A percentile compares a stretch with the other conserved stretches of the same genome.
phyloP scores from a whole-genome alignment of 2,113 vertebrate species.

The Scartelaos histophorus region DNA sequence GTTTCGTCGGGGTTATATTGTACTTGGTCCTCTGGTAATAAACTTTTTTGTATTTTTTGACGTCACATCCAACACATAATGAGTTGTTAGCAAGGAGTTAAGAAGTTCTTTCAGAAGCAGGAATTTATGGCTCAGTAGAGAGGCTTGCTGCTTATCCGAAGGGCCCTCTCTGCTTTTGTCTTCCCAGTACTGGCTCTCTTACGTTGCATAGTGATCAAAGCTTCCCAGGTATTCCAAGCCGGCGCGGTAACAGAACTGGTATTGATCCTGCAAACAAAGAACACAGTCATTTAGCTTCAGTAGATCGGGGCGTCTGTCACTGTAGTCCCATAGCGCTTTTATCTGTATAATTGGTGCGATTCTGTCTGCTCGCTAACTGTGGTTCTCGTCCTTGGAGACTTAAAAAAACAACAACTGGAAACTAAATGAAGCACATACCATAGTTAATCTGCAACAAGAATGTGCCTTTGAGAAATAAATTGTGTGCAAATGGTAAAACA shows the following conservation, averaged over 20 bases:
- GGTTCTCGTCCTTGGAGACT: neutral
- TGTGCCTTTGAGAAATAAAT: neutral
- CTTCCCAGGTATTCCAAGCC: slow-evolving; percentile 99
- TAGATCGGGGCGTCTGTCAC: neutral
- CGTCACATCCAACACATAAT: slow-evolving; percentile 90
- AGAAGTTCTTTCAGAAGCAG: slow-evolving; percentile 98
- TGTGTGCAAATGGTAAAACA: neutral
- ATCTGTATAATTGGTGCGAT: neutral
- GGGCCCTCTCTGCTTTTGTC: slow-evolving; percentile 84
- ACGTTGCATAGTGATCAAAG: slow-evolving; percentile 99
- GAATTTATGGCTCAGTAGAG: slow-evolving; percentile 99
- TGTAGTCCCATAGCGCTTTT: slow-evolving; percentile 4
- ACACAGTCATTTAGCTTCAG: slow-evolving; percentile 31
- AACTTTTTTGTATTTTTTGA: slow-evolving; percentile 73
- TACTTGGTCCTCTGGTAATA: slow-evolving; percentile 94
- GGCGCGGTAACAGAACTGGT: slow-evolving; percentile 98
- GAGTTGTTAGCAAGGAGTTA: slow-evolving; percentile 96
- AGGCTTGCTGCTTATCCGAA: slow-evolving; percentile 89
- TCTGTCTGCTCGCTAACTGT: neutral
- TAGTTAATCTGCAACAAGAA: neutral
- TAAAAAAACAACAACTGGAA: neutral
- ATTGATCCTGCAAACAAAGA: slow-evolving; percentile 88
- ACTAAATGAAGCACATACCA: neutral
- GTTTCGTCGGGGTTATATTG: slow-evolving; percentile 77
- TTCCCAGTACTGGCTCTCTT: slow-evolving; percentile 84